A percentile compares a stretch with the other conserved stretches of the same genome.
These are phyloP conservation scores for Serilophus lunatus DNA, from an alignment of 2,113 vertebrate genomes.

Conservation along the genomic window DNA sequence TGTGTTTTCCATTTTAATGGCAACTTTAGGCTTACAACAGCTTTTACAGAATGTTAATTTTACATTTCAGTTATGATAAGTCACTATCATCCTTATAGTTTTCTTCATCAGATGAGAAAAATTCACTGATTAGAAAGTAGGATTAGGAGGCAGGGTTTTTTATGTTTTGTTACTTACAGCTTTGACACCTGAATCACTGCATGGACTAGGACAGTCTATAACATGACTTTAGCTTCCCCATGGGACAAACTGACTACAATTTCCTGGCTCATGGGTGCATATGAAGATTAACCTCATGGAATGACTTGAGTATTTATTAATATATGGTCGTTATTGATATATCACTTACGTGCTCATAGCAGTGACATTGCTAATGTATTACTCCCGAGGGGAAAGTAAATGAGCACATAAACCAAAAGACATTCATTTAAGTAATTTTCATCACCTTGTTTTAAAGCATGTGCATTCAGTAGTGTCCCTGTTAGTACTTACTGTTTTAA, in stretches of 20 bases:
- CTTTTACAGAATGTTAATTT: background rate
- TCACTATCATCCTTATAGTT: background rate
- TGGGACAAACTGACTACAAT: background rate
- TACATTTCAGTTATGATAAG: background rate
- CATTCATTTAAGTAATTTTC: background rate
- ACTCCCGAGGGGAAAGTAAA: constrained; percentile 18
- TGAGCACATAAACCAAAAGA: background rate
- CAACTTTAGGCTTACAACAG: background rate
- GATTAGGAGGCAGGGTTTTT: background rate
- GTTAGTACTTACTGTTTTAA: background rate
- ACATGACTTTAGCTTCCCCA: background rate
- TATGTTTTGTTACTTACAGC: background rate
- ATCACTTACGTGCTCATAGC: background rate
- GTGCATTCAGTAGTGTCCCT: background rate
- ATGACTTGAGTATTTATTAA: constrained; percentile 31
- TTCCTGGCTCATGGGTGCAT: background rate
- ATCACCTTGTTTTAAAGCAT: background rate
- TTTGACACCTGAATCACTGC: background rate
- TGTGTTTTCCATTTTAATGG: background rate
- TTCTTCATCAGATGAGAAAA: background rate
- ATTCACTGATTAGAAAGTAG: background rate
- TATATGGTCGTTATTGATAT: background rate
- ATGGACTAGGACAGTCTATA: background rate
- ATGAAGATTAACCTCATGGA: constrained; percentile 43
- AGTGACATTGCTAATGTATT: background rate